These are phyloP conservation scores for Cryptosula pallasiana DNA, from an alignment of 2,888 invertebrate species.

Conservation along the genomic window DNA sequence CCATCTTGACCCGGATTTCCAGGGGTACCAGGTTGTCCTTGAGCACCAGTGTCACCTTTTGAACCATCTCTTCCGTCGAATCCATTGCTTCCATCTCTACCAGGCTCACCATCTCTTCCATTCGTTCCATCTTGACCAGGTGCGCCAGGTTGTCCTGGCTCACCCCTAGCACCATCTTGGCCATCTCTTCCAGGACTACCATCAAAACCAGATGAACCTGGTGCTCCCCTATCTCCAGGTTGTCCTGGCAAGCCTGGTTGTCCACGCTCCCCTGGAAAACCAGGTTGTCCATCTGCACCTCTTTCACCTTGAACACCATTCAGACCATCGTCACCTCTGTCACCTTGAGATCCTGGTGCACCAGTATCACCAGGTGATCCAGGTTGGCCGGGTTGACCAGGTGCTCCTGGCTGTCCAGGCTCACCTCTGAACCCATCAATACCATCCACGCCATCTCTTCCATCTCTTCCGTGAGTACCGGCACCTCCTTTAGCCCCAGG, in stretches of 20 bases:
- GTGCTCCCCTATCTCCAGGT: not conserved
- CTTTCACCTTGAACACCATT: not conserved
- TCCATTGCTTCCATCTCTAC: not conserved
- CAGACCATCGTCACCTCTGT: not conserved
- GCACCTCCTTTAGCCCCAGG: constrained; percentile 25
- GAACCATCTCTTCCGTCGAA: not conserved
- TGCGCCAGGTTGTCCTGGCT: not conserved
- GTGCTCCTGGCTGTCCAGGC: not conserved
- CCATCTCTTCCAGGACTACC: constrained; percentile 23
- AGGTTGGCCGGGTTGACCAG: not conserved
- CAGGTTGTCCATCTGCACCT: not conserved
- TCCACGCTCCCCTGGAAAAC: not conserved
- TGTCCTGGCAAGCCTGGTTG: not conserved
- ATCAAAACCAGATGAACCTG: not conserved
- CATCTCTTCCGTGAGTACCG: constrained; percentile 24
- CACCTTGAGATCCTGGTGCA: not conserved
- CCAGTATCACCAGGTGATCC: not conserved
- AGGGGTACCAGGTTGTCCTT: not conserved
- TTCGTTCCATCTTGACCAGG: constrained; percentile 5
- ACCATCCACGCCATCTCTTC: constrained; percentile 3
- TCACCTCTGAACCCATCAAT: not conserved
- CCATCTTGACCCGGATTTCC: not conserved
- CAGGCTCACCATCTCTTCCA: constrained; percentile 25
- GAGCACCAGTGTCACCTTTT: not conserved
- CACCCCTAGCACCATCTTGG: constrained; percentile 18